A percentile compares a stretch with the other conserved stretches of the same genome.
These are phyloP conservation scores for Orthonyx spaldingii DNA, from an alignment of 2,113 vertebrate genomes.

Conservation along the genomic window DNA sequence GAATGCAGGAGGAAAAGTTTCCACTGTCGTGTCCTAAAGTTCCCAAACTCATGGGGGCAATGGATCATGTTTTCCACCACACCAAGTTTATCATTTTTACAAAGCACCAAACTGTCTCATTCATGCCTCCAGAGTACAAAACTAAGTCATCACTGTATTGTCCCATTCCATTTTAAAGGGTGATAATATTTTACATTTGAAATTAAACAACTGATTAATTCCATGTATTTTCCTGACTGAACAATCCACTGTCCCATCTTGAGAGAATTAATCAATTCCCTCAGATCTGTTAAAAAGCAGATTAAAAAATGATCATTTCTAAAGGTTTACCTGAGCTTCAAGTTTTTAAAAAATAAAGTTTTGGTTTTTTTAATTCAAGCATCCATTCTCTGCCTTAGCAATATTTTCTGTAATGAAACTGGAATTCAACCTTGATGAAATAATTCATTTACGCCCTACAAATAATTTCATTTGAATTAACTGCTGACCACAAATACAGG, in stretches of 20 bases:
- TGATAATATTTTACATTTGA: background rate
- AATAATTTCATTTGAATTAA: background rate
- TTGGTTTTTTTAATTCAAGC: rapidly evolving
- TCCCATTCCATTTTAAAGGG: background rate
- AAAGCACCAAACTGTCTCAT: background rate
- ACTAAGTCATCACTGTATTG: background rate
- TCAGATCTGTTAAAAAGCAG: background rate
- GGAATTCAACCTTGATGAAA: background rate
- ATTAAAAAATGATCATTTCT: background rate
- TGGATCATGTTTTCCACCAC: background rate
- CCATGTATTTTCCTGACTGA: background rate
- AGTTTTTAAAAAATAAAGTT: background rate
- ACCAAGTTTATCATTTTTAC: background rate
- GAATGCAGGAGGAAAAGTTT: background rate
- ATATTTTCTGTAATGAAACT: background rate
- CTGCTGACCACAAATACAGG: background rate
- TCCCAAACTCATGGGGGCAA: background rate
- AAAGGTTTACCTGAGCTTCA: background rate
- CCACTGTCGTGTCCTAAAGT: background rate
- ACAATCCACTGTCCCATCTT: background rate
- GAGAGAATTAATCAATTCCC: background rate
- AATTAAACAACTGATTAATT: background rate
- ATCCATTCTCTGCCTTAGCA: background rate
- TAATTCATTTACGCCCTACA: background rate
- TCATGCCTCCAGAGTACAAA: background rate